Evolutionary conservation across 1,140 invertebrate genomes (phyloP).

Genomic region (Drosophila erecta): DNA sequence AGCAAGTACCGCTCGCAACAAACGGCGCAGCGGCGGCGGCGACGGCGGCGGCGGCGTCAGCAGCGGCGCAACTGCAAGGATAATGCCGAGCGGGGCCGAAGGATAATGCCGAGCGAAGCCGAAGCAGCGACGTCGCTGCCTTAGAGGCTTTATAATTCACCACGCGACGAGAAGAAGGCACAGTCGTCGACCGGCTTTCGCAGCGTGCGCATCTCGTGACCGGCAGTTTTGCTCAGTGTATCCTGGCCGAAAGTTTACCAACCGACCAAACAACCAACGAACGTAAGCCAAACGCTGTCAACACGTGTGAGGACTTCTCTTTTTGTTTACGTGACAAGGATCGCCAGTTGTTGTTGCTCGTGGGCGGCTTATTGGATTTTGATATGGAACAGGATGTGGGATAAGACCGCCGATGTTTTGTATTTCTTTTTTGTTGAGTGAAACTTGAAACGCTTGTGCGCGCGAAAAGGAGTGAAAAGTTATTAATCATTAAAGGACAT

Average conservation of each 20-base stretch:
- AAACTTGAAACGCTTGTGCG: conserved; percentile 69
- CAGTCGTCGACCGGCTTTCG: conserved; percentile 74
- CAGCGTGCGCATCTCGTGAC: conserved; percentile 43
- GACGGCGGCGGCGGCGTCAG: neutral
- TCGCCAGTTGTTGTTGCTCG: conserved; percentile 18
- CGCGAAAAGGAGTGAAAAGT: conserved; percentile 73
- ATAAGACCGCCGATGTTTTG: conserved; percentile 8
- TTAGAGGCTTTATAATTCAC: conserved; percentile 55
- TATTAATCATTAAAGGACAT: conserved; percentile 79
- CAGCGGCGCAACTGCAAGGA: conserved; percentile 21
- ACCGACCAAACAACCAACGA: conserved; percentile 14
- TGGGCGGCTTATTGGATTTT: conserved; percentile 63
- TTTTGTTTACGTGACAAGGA: conserved; percentile 20
- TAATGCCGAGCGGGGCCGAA: conserved; percentile 2
- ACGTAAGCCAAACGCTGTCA: conserved; percentile 42
- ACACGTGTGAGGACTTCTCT: conserved; percentile 37
- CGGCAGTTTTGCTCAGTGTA: neutral
- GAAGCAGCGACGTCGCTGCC: conserved; percentile 1
- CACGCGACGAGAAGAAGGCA: conserved; percentile 47
- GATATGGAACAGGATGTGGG: conserved; percentile 26
- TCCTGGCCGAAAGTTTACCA: neutral
- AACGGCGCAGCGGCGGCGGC: conserved; percentile 17
- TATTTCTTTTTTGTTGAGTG: conserved; percentile 48
- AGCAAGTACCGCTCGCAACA: neutral
- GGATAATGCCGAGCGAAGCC: conserved; percentile 1